Evolutionary conservation across 2,113 vertebrate genomes (phyloP).

Genomic region (Etheostoma spectabile): DNA sequence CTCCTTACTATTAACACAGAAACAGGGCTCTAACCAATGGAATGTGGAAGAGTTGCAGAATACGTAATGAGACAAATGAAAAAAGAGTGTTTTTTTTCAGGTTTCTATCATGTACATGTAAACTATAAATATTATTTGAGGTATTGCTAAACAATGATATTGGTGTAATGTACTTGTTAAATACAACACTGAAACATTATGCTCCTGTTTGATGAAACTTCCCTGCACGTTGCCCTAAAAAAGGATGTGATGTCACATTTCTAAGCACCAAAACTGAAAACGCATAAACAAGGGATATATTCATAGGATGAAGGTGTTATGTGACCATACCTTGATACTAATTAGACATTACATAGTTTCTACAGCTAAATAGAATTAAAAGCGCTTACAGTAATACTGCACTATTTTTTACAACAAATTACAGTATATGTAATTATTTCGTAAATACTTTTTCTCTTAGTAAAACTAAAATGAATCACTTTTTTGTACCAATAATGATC

Average conservation of each 20-base stretch:
- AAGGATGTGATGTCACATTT: not conserved
- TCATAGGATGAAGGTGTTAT: not conserved
- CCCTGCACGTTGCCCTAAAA: not conserved
- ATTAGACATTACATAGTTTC: not conserved
- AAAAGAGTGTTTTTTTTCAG: not conserved
- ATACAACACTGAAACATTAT: not conserved
- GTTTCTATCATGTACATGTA: not conserved
- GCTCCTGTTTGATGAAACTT: not conserved
- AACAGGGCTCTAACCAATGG: not conserved
- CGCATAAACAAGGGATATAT: too few species aligned
- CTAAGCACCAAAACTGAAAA: too few species aligned
- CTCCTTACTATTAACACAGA: not conserved
- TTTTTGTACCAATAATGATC: not conserved
- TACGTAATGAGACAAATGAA: not conserved
- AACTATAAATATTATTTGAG: not conserved
- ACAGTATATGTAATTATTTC: not conserved
- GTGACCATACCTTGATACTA: not conserved
- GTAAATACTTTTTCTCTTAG: not conserved
- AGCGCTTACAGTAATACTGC: not conserved
- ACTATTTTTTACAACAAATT: not conserved
- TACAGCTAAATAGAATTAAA: not conserved
- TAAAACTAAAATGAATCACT: not conserved
- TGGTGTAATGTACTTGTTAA: not conserved
- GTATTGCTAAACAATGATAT: not conserved
- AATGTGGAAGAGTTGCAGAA: not conserved